Evolutionary conservation across 2,797 vertebrate species (phyloP).

Genomic region (Paedocypris micromegethes): DNA sequence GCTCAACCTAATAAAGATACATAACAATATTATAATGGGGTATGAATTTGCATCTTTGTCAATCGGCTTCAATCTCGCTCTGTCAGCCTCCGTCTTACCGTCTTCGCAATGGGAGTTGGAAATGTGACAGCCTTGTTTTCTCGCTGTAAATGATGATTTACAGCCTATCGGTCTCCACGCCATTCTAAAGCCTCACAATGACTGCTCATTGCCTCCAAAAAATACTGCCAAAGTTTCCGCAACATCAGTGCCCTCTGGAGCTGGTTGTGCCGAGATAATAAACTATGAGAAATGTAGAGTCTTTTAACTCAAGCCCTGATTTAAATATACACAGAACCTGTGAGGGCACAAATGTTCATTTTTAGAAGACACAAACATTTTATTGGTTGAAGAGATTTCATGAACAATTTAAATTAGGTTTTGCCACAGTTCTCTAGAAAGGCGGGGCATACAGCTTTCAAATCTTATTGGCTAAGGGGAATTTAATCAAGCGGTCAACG

Average conservation of each 20-base stretch:
- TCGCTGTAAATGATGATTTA: slow-evolving; percentile 60
- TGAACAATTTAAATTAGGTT: no score
- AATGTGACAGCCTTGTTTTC: slow-evolving; percentile 39
- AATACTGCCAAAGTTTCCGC: slow-evolving; percentile 27
- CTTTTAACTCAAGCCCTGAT: no score
- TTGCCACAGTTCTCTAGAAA: no score
- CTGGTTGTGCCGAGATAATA: neutral
- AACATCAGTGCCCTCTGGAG: slow-evolving; percentile 36
- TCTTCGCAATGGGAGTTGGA: slow-evolving; percentile 13
- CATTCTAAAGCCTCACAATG: slow-evolving; percentile 54
- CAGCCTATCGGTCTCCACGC: slow-evolving; percentile 61
- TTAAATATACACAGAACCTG: no score
- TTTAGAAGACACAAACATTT: no score
- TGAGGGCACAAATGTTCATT: no score
- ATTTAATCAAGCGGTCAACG: no score
- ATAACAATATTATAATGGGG: slow-evolving; percentile 32
- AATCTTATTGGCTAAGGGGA: no score
- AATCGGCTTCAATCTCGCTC: slow-evolving; percentile 23
- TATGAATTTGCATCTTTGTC: slow-evolving; percentile 35
- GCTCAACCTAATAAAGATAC: slow-evolving; percentile 29
- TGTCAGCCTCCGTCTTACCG: slow-evolving; percentile 4
- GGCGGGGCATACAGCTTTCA: no score
- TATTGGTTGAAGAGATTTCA: no score
- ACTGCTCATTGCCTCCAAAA: slow-evolving; percentile 53
- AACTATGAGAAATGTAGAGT: no score